phyloP scores from a whole-genome alignment of 1,140 invertebrate species.

The Bicyclus anynana region DNA sequence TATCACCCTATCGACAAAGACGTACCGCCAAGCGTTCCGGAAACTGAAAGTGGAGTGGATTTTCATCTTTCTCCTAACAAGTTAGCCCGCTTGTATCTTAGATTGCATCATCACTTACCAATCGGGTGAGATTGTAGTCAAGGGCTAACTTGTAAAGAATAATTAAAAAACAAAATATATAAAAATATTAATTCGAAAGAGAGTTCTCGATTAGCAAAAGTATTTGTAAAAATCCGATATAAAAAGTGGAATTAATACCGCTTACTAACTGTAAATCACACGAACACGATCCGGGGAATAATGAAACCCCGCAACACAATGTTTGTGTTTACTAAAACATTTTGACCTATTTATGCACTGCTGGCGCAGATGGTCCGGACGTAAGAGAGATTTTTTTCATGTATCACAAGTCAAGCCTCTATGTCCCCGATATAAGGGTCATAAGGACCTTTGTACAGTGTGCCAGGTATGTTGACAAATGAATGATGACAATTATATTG shows the following conservation, averaged over 20 bases:
- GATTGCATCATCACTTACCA: too few species aligned
- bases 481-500: conserved; percentile 70
- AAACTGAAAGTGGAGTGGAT: too few species aligned
- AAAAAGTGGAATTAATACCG: conserved; percentile 1
- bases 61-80: too few species aligned
- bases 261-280: conserved; percentile 9
- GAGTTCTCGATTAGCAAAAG: too few species aligned
- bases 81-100: too few species aligned
- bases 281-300: neutral
- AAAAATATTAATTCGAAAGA: neutral
- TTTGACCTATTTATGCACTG: conserved; percentile 60
- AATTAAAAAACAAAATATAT: too few species aligned
- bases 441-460: conserved; percentile 31
- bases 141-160: too few species aligned
- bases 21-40: too few species aligned
- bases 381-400: conserved; percentile 43
- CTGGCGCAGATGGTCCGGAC: conserved; percentile 54
- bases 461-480: conserved; percentile 59
- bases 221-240: neutral
- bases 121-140: too few species aligned
- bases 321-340: conserved; percentile 57
- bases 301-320: conserved; percentile 30
- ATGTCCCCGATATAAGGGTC: conserved; percentile 40
- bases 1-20: too few species aligned
- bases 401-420: conserved; percentile 36